Base-by-base conservation (phyloP, 2,113 vertebrate species). In the Prochilodus magdalenae region DNA sequence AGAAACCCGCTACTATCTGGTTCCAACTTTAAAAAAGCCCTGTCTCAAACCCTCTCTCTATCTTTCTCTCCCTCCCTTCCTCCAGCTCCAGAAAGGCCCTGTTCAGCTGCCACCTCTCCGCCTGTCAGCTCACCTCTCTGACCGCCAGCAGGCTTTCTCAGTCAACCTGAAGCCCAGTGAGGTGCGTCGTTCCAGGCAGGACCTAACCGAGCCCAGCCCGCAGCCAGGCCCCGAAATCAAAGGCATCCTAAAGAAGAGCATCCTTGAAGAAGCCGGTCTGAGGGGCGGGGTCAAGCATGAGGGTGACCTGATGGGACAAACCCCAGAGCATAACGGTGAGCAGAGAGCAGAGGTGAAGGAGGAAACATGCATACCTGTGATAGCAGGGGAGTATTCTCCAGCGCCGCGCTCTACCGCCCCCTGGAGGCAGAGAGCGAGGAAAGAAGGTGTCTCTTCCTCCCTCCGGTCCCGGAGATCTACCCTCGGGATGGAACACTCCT, bases 151-250 rank as follows among this genome's bases (percentile, higher is more conserved):
- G 87, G 86, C 70, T 81, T 88, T 81, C 59, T 92, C 93, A 26
- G 85, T 89, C 88, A 94, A 93, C 85, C 88, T 94, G 3, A 93
- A 91, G 83, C 93, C 94, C 90, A 93, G 92, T 4, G 93, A 94
- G 87, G 40, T 94, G 2, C 83, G 81, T 73, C 90, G 89, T 5
- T 87, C 90, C 12, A 78, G 85, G 84, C 74, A 63, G 11, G 88
- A 22, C 3, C 75, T 5, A 51, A 40, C 29, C 44, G 83, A 18
- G 26, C 80, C 59, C 81, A 87, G 15, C 86, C 63, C 75, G 8
- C 90, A 82, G 66, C 77, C 71, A 8, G 40, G 27, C 7, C 26
- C 79, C 3, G 82, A 83, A 47, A 55, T 94, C 76, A 91, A 90
- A 75, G 91, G 94, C 33, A 94, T 94, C 88, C 87, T 94, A 83